Base-by-base conservation (phyloP, 2,797 vertebrate genomes). In the Crenuchus spilurus region DNA sequence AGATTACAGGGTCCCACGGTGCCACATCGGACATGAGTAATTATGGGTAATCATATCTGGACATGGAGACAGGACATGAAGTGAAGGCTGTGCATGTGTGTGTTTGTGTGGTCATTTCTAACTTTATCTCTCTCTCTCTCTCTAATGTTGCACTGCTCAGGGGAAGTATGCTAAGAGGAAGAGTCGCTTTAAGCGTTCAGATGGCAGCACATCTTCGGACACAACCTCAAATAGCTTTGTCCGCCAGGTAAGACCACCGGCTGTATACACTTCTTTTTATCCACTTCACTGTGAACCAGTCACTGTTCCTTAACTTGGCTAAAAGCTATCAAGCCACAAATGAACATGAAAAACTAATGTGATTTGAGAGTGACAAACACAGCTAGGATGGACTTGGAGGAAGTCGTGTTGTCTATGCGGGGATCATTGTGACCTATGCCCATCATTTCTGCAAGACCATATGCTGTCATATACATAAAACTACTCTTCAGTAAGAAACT, bases 201-300 rank as follows among this genome's bases (percentile, higher is more conserved):
- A 98, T 54, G 97, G 97, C 80, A 99, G 97, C 90, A 98, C 97
- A 20, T 98, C 96, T 2, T 98, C 97, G 0, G 97, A 99, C 89
- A 98, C 97, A 66, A 98, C 96, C 24, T 98, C 97, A 30, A 99
- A 98, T 94, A 99, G 96, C 89, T 99, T 99, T 35, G 95, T 98
- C 80, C 93, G 97, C 74, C 97, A 98, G 96, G 97, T 98, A 94
- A 92, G 81, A 72, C 13, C 37, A 58, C 52, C 57, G 20, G 41
- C 63, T 31, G 28, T 39, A 8, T 4, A 37, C 52, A 28, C 0
- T 22, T 13, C 18, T 33, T 24, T 30, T n/a, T 28, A 1, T 4
- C 14, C 6, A 41, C 9, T 11, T 26, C 30, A 1, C 2, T 33
- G 11, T 11, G 3, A 13, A 60, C 37, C 18, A 22, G 0, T 30